Percentiles rank a stretch among this genome's conserved stretches.
Conservation (phyloP, 2,797 vertebrate species). For the Alauda arvensis region DNA sequence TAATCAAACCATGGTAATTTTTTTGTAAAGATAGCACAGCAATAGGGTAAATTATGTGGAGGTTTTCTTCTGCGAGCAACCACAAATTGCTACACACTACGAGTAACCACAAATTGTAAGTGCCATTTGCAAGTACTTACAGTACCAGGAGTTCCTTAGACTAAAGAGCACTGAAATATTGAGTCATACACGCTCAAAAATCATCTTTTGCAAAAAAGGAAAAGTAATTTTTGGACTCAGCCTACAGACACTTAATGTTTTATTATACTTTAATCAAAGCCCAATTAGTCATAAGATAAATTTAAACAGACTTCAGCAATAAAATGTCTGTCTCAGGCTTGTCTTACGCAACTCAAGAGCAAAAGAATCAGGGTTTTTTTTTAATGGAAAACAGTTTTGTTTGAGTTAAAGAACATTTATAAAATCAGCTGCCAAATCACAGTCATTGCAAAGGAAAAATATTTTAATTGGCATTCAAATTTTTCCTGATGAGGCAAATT, state of each 20-base stretch:
- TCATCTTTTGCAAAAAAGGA: conserved; percentile 22
- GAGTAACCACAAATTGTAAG: background rate
- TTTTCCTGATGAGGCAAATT: conserved; percentile 37
- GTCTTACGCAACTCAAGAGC: conserved; percentile 34
- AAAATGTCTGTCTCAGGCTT: conserved; percentile 32
- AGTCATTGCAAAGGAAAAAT: conserved; percentile 49
- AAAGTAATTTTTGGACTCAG: background rate
- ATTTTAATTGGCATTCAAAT: conserved; percentile 61
- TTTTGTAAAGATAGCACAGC: conserved; percentile 1
- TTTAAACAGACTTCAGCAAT: conserved; percentile 57
- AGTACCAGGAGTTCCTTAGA: background rate
- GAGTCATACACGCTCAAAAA: background rate
- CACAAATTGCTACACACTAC: conserved; percentile 6
- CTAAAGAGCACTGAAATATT: background rate
- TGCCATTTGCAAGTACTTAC: background rate
- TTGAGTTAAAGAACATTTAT: conserved; percentile 51
- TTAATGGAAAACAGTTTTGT: conserved; percentile 52
- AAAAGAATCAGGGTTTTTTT: conserved; percentile 6
- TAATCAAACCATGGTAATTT: background rate
- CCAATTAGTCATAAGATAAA: conserved; percentile 52
- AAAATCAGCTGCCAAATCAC: conserved; percentile 60
- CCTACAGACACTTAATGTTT: conserved; percentile 20
- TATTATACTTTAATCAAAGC: conserved; percentile 56
- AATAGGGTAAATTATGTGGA: background rate
- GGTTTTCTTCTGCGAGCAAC: background rate